Conservation (phyloP, 2,797 vertebrate genomes). For the Anabacerthia variegaticeps region DNA sequence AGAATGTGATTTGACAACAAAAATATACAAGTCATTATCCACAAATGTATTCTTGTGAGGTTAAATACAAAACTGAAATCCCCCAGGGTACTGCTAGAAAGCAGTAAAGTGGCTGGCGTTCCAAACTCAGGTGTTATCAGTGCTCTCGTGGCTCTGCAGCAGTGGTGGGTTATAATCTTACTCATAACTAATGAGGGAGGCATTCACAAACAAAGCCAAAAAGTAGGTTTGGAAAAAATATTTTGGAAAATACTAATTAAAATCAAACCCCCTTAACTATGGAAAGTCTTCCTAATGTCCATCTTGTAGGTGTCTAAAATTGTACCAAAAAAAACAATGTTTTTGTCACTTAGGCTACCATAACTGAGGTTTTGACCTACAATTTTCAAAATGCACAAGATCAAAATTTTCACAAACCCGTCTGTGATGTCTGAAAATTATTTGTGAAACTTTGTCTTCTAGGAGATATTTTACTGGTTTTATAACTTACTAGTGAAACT, state of each 20-base stretch:
- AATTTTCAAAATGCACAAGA: neutral
- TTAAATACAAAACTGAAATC: neutral
- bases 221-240: neutral
- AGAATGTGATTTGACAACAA: neutral
- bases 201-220: neutral
- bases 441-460: neutral
- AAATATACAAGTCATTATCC: neutral
- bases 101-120: neutral
- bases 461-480: neutral
- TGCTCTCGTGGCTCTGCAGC: neutral
- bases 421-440: neutral
- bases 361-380: neutral
- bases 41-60: neutral
- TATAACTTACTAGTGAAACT: neutral
- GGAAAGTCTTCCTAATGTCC: neutral
- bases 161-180: neutral
- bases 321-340: neutral
- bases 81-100: neutral
- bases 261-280: neutral
- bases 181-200: neutral
- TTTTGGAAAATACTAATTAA: neutral
- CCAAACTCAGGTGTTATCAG: rapidly evolving
- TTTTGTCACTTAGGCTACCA: neutral
- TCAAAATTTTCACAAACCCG: neutral
- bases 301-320: neutral